These are phyloP conservation scores for Acrossocheilus fasciatus DNA, from an alignment of 2,797 vertebrate species.

Conservation along the genomic window DNA sequence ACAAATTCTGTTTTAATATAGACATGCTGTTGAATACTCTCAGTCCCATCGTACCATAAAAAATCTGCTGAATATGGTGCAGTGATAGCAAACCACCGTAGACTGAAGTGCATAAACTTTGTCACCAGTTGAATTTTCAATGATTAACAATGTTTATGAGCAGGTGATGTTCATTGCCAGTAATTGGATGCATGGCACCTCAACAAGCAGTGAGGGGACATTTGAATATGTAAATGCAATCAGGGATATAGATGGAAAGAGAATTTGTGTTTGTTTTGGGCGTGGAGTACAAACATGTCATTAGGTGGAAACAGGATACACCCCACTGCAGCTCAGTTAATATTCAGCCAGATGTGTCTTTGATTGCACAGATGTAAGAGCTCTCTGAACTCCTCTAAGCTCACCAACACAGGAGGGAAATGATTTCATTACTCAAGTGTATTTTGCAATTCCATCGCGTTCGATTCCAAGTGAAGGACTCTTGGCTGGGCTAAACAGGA, in stretches of 20 bases:
- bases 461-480: conserved; percentile 35
- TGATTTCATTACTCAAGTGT: conserved; percentile 27
- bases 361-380: conserved; percentile 39
- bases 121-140: neutral
- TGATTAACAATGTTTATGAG: conserved; percentile 15
- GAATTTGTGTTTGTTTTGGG: conserved; percentile 8
- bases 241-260: neutral
- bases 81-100: neutral
- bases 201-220: neutral
- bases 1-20: neutral
- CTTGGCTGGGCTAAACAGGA: conserved; percentile 29
- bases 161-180: conserved; percentile 21
- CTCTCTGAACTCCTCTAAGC: conserved; percentile 16
- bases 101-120: neutral
- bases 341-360: conserved; percentile 45
- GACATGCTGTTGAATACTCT: neutral
- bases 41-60: neutral
- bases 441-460: conserved; percentile 42
- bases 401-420: conserved; percentile 8
- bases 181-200: neutral
- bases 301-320: conserved; percentile 9
- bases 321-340: neutral
- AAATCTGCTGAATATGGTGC: neutral
- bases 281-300: conserved; percentile 27
- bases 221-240: conserved; percentile 37